Conservation (phyloP, 1,140 invertebrate genomes). For the Drosophila santomea region DNA sequence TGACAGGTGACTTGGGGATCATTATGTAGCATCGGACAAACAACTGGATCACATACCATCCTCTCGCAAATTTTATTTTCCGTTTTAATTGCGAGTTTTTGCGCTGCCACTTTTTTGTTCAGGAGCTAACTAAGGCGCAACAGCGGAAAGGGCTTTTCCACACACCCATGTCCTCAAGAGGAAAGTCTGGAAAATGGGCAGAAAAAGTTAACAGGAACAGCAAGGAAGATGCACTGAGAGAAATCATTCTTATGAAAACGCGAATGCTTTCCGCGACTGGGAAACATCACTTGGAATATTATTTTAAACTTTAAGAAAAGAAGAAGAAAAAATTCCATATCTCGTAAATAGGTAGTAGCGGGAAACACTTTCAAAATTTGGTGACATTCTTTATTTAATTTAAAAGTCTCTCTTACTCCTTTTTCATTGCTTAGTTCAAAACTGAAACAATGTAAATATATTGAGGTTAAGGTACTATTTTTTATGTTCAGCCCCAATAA, state of each 20-base stretch:
- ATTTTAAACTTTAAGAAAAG: too few species aligned
- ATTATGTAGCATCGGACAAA: slow-evolving; percentile 11
- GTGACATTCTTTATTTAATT: background rate
- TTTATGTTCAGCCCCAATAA: background rate
- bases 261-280: background rate
- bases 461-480: too few species aligned
- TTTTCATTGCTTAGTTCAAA: too few species aligned
- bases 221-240: slow-evolving; percentile 5
- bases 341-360: too few species aligned
- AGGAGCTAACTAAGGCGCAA: slow-evolving; percentile 62
- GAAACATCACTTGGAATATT: too few species aligned
- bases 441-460: too few species aligned
- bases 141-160: slow-evolving; percentile 57
- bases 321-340: too few species aligned
- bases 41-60: background rate
- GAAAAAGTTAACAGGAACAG: slow-evolving; percentile 29
- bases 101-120: slow-evolving; percentile 23
- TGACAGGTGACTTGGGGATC: slow-evolving; percentile 1
- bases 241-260: background rate
- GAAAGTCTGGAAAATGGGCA: slow-evolving; percentile 9
- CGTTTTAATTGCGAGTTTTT: slow-evolving; percentile 28
- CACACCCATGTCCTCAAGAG: slow-evolving; percentile 2
- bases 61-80: slow-evolving; percentile 4
- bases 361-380: too few species aligned
- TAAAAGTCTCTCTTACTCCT: too few species aligned